phyloP scores from a whole-genome alignment of 2,113 vertebrate genomes.

The Lota lota region DNA sequence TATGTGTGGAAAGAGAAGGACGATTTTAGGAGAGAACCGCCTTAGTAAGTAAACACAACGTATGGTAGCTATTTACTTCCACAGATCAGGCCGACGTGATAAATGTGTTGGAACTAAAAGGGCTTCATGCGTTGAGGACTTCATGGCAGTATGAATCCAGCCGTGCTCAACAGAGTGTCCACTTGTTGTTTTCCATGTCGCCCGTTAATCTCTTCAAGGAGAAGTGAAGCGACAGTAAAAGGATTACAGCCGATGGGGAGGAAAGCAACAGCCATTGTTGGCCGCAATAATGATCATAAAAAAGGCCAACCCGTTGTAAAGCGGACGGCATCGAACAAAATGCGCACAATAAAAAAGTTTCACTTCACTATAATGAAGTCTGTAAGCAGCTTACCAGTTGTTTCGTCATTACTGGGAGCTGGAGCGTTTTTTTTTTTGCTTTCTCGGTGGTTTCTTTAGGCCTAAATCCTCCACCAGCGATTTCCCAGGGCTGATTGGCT shows the following conservation, averaged over 20 bases:
- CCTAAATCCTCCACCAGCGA: constrained; percentile 50
- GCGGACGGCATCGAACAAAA: constrained; percentile 56
- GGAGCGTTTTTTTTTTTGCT: constrained; percentile 61
- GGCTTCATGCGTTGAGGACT: too few relatives aligned
- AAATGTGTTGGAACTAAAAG: too few relatives aligned
- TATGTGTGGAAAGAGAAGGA: too few relatives aligned
- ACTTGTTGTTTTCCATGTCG: not conserved
- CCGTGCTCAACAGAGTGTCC: too few relatives aligned
- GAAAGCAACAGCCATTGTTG: constrained; percentile 19
- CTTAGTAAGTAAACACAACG: too few relatives aligned
- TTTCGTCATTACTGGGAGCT: constrained; percentile 61
- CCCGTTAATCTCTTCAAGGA: constrained; percentile 38
- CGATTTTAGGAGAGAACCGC: too few relatives aligned
- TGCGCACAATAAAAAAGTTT: constrained; percentile 66
- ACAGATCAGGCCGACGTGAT: too few relatives aligned
- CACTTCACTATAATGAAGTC: constrained; percentile 65
- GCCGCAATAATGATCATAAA: constrained; percentile 39
- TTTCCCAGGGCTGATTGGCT: constrained; percentile 15
- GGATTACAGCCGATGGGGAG: constrained; percentile 26
- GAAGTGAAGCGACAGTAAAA: constrained; percentile 44
- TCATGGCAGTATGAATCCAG: too few relatives aligned
- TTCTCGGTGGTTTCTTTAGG: constrained; percentile 42
- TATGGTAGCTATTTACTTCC: too few relatives aligned
- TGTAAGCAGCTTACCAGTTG: constrained; percentile 72
- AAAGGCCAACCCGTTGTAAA: constrained; percentile 44